Base-by-base conservation (phyloP, 2,797 vertebrate genomes). In the Varecia variegata region DNA sequence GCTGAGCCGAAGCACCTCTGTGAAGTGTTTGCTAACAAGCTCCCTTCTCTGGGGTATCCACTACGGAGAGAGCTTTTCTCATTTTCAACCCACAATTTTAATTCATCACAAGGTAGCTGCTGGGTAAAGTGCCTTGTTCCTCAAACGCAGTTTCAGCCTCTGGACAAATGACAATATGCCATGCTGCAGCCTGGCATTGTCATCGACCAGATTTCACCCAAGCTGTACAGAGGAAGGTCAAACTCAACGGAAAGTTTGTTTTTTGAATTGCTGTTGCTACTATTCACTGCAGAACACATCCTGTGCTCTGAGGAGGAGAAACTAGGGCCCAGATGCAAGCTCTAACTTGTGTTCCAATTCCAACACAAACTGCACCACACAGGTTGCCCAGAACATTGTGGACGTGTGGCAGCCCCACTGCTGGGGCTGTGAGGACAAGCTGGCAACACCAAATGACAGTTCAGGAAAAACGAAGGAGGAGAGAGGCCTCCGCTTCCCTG, bases 121-220 rank as follows among this genome's bases (percentile, higher is more conserved):
- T 73, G 10, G 77, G n/a, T 52, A 67, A 92, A 62, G 45, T 3
- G 17, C 32, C 43, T 30, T 50, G 65, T 71, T 45, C 23, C 56
- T 71, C 79, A 93, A 47, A 25, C 13, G 54, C 17, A 52, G 40
- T 58, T 77, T 50, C 25, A 32, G 50, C n/a, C 58, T 65, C 62
- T 54, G 50, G 40, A 35, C 65, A 60, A 45, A 32, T 32, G 60
- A 50, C 30, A 23, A 4, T 3, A n/a, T 14, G 43, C 35, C 18
- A 8, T 1, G 1, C 35, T 21, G 4, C 5, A 11, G n/a, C 38
- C 47, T 0, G 0, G 40, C 35, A 27, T 0, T 4, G 17, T 67
- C 10, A 35, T 17, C 60, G 58, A 23, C 15, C 73, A 12, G 27
- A 13, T 15, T 52, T 81, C 38, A 21, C n/a, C 47, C 7, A 11